Evolutionary conservation across 2,113 vertebrate species (phyloP), one percentile per base, ranked within the genome.

Genomic region (Trichechus manatus): DNA sequence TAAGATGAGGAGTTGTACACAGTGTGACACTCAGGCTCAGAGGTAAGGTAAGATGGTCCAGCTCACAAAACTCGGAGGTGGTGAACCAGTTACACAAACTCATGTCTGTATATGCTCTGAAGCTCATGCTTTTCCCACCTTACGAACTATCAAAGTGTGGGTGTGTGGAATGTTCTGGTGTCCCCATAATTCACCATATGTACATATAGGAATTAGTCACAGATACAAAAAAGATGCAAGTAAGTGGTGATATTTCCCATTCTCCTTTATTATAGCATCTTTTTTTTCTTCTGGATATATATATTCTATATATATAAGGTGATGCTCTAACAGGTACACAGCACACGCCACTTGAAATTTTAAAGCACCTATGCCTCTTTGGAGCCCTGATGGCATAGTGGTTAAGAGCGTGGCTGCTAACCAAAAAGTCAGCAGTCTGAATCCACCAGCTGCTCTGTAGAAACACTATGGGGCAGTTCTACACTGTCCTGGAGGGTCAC

Each of bases 251-350:
- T 47, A 95, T 50, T 39, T 39, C 36, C 39, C 64, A 17, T 17
- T 19, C 29, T 77, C 27, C 36, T 53, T 87, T 56, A 72, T 53
- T 77, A 20, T 6, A 36, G 87, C 23, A 86, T 83, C 72, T 72
- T 31, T 23, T 59, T 78, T 96, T 64, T 81, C n/a, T 96, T 33
- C 75, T 92, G 4, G n/a, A 92, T 31, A 86, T 27, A 92, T 9
- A 86, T 9, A 81, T 6, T 91, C 53, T 83, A 1, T 31, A 89
- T 9, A 33, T 3, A 83, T 20, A 84, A 77, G 39, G 9, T 29
- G 61, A 89, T 2, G 0, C 36, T 86, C 11, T 27, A 66, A 81
- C 11, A 74, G 29, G 31, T 9, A 59, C 9, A 74, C 1, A 47
- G 15, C 36, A 96, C 22, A 47, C 66, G 31, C 78, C 14, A 66